These are phyloP conservation scores for Pseudomyrmex cubaensis DNA, from an alignment of 1,140 invertebrate species.

Conservation along the genomic window DNA sequence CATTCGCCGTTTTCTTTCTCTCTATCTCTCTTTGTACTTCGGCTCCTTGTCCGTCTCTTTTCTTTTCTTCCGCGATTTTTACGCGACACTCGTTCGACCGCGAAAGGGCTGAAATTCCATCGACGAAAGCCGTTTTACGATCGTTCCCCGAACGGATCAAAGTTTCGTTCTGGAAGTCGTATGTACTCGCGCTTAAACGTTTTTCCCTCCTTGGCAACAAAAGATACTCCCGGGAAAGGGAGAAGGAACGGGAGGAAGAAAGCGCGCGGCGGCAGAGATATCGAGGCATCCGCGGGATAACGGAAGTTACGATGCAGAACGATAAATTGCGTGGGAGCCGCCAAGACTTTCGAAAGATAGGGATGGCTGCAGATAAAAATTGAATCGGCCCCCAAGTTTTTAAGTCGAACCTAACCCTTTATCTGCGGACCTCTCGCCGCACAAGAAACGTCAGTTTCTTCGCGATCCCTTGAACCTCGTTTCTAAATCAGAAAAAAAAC, in stretches of 20 bases:
- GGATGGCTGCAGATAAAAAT: slow-evolving; percentile 52
- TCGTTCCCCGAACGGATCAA: slow-evolving; percentile 50
- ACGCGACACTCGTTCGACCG: slow-evolving; percentile 46
- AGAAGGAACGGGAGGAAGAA: slow-evolving; percentile 12
- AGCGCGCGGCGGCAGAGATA: not conserved
- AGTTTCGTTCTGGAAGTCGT: slow-evolving; percentile 58
- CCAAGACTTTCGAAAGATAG: slow-evolving; percentile 14
- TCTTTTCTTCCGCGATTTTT: not conserved
- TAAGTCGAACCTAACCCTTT: slow-evolving; percentile 9
- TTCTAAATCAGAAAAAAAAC: not conserved
- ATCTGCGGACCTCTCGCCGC: not conserved
- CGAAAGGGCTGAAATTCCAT: slow-evolving; percentile 58
- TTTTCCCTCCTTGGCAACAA: slow-evolving; percentile 48
- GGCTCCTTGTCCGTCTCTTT: not conserved
- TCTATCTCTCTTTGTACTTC: not conserved
- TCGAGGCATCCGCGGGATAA: slow-evolving; percentile 41
- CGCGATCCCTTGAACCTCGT: not conserved
- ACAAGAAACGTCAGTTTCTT: slow-evolving; percentile 3
- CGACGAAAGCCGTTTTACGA: slow-evolving; percentile 54
- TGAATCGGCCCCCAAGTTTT: slow-evolving; percentile 40
- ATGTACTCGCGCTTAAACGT: slow-evolving; percentile 50
- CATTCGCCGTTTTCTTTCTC: slow-evolving; percentile 24
- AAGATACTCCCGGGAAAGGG: slow-evolving; percentile 15
- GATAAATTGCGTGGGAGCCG: slow-evolving; percentile 44
- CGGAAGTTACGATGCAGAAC: slow-evolving; percentile 49